Base-by-base conservation (phyloP, 2,797 vertebrate genomes). In the Parambassis ranga region DNA sequence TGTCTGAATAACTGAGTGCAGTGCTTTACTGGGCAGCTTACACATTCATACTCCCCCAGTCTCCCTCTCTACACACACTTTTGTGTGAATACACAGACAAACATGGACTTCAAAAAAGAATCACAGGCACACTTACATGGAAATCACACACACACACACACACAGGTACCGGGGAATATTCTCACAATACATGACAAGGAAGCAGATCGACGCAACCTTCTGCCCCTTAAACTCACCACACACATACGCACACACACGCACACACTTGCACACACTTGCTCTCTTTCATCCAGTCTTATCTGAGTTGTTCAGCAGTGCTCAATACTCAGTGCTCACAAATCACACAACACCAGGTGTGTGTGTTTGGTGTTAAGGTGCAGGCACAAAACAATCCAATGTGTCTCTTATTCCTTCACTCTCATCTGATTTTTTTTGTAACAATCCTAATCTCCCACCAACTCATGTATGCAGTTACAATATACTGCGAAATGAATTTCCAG, bases 231-330 rank as follows among this genome's bases (percentile, higher is more conserved):
- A 14, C 16, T 13, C 8, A n/a, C 10, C n/a, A 1, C 47, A 38
- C 19, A 13, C 16, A 24, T 32, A 53, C 23, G 47, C 37, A 26
- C 50, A 31, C 6, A 11, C 18, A 18, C 49, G 14, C 43, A 35
- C 8, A 6, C 51, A 30, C 36, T 31, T 24, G 28, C 49, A 35
- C 20, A 22, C 43, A 38, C n/a, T n/a, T n/a, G n/a, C 35, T 23
- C 46, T 36, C 43, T 56, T 33, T 65, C 56, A 70, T 62, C 61
- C 33, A 14, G 33, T 37, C 61, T 71, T 66, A 62, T 57, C 66
- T 27, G 26, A 58, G 73, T 24, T 43, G 51, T 48, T 71, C 61
- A 65, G 72, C 50, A 46, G 35, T 27, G 36, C 53, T 57, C 47
- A 22, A 32, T 46, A 26, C 22, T 31, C 51, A 27, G 18, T 44